Conservation (phyloP, 2,888 invertebrate species). For the Bhutanitis thaidina region DNA sequence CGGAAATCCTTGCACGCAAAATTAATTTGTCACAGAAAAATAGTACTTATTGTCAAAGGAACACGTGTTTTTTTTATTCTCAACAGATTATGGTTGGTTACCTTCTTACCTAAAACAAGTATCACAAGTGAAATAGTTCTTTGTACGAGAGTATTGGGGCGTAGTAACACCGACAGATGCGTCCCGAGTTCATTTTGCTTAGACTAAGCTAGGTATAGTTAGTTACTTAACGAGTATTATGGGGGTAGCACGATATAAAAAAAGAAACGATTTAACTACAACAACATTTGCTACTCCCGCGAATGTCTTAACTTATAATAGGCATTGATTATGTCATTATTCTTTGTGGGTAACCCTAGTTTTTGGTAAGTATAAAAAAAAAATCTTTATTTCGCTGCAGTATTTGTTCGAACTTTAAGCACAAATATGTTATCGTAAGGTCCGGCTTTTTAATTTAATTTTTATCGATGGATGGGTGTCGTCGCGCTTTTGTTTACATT, state of each 20-base stretch:
- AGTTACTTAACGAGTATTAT: conserved; percentile 52
- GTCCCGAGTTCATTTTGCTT: conserved; percentile 52
- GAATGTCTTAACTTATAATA: conserved; percentile 36
- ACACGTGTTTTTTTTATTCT: conserved; percentile 13
- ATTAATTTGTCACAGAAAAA: conserved; percentile 20
- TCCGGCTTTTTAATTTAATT: conserved; percentile 43
- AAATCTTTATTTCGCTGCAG: conserved; percentile 45
- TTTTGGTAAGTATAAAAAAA: conserved; percentile 33
- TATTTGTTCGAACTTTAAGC: conserved; percentile 57
- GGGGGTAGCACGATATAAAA: not conserved
- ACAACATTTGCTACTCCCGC: conserved; percentile 2
- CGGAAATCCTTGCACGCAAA: conserved; percentile 21
- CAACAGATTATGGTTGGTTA: conserved; percentile 1
- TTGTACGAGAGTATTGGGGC: conserved; percentile 16
- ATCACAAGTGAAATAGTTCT: conserved; percentile 10
- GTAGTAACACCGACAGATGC: conserved; percentile 11
- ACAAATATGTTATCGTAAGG: conserved; percentile 39
- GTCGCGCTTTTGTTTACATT: conserved; percentile 45
- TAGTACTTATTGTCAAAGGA: conserved; percentile 29
- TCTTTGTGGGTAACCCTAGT: conserved; percentile 47
- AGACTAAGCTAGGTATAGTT: conserved; percentile 66
- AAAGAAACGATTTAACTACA: no score
- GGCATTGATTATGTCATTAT: conserved; percentile 65
- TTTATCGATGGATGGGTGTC: conserved; percentile 53
- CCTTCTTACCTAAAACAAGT: conserved; percentile 10